Conservation (phyloP, 2,888 invertebrate genomes). For the Subacronicta megacephala region DNA sequence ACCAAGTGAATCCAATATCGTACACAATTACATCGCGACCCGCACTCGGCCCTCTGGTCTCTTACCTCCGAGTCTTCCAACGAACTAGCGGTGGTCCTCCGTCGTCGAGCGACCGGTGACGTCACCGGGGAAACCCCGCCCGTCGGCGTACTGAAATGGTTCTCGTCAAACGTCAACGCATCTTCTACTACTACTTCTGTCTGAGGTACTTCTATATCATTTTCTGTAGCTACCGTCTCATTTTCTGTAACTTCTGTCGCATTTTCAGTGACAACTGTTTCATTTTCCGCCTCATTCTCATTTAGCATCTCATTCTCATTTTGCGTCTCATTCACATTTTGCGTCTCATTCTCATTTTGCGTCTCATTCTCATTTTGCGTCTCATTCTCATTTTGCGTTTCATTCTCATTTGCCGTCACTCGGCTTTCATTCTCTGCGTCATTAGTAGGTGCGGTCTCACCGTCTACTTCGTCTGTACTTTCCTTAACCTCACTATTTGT, state of each 20-base stretch:
- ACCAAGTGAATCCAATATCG: slow-evolving; percentile 26
- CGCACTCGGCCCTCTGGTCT: slow-evolving; percentile 54
- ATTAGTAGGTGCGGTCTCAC: slow-evolving; percentile 20
- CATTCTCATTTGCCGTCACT: slow-evolving; percentile 11
- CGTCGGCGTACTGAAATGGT: slow-evolving; percentile 86
- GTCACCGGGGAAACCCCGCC: slow-evolving; percentile 73
- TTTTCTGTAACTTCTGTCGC: slow-evolving; percentile 39
- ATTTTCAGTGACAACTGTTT: slow-evolving; percentile 30
- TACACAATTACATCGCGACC: slow-evolving; percentile 65
- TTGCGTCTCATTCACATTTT: slow-evolving; percentile 7
- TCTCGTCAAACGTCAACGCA: slow-evolving; percentile 82
- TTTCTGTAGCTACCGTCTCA: slow-evolving; percentile 24
- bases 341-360: slow-evolving; percentile 3
- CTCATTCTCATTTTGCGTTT: slow-evolving; percentile 7
- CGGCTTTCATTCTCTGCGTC: slow-evolving; percentile 19
- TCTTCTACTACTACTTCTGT: slow-evolving; percentile 60
- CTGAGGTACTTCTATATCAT: slow-evolving; percentile 45
- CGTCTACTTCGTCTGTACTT: slow-evolving; percentile 31
- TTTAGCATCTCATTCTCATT: slow-evolving; percentile 22
- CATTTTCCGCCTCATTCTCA: slow-evolving; percentile 5
- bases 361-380: slow-evolving; percentile 20
- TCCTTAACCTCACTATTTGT: slow-evolving; percentile 23
- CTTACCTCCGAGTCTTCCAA: slow-evolving; percentile 87
- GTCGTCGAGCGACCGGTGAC: slow-evolving; percentile 62
- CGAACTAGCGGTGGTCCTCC: slow-evolving; percentile 76